phyloP scores from a whole-genome alignment of 2,113 vertebrate genomes.

The Carettochelys insculpta region DNA sequence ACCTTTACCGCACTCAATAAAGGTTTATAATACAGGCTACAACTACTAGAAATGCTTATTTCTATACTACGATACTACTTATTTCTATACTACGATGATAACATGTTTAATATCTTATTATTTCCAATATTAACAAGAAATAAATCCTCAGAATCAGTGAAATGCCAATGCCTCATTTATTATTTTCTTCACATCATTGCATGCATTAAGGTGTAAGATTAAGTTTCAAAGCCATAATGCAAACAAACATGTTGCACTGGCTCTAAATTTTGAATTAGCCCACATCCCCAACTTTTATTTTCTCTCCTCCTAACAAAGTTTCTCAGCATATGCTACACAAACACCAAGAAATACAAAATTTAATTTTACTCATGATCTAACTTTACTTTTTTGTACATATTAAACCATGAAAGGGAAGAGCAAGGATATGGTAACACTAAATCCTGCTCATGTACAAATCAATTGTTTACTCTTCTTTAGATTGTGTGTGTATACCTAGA shows the following conservation, averaged over 20 bases:
- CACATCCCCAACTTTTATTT: background rate
- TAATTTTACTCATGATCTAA: background rate
- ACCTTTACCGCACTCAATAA: background rate
- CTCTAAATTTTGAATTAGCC: background rate
- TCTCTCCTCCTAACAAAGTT: background rate
- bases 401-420: background rate
- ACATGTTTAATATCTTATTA: background rate
- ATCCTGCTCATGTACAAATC: background rate
- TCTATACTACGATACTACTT: background rate
- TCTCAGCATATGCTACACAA: background rate
- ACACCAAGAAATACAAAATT: background rate
- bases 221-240: background rate
- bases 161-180: background rate
- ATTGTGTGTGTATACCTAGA: background rate
- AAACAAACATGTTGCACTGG: background rate
- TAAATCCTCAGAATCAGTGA: background rate
- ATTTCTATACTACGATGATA: background rate
- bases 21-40: background rate
- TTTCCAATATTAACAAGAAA: background rate
- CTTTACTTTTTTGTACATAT: background rate
- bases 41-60: background rate
- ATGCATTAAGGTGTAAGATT: background rate
- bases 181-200: background rate
- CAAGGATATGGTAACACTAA: background rate
- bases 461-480: background rate